These are phyloP conservation scores for Drosophila virilis DNA, from an alignment of 1,140 invertebrate species.

Conservation along the genomic window DNA sequence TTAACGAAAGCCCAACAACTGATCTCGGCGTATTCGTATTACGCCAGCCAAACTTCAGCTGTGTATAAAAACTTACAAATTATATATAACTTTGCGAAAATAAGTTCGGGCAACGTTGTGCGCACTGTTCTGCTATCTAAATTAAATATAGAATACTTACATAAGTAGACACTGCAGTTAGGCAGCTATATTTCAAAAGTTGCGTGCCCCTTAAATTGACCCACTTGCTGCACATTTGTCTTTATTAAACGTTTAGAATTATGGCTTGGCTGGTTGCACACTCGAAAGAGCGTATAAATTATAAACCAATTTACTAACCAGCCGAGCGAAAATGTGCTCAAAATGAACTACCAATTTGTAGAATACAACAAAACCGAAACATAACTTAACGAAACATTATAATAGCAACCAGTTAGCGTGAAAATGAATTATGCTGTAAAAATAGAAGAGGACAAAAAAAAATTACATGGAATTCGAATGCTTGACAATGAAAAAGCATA, in stretches of 20 bases:
- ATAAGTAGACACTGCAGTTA: neutral
- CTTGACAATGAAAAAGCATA: slow-evolving; percentile 48
- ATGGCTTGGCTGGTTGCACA: slow-evolving; percentile 43
- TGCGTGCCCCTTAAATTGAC: slow-evolving; percentile 29
- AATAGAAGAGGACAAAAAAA: slow-evolving; percentile 6
- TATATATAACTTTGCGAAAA: too few species aligned
- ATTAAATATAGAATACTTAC: neutral
- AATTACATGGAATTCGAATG: slow-evolving; percentile 48
- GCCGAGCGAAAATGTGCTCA: slow-evolving; percentile 65
- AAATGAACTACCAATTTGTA: slow-evolving; percentile 77
- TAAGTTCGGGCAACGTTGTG: neutral
- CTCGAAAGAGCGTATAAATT: slow-evolving; percentile 67
- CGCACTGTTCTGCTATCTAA: neutral
- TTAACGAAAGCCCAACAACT: neutral
- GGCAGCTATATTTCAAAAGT: slow-evolving; percentile 30
- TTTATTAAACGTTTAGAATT: slow-evolving; percentile 72
- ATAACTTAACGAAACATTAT: slow-evolving; percentile 59
- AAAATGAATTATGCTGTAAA: slow-evolving; percentile 67
- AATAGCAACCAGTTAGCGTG: slow-evolving; percentile 60
- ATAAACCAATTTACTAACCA: slow-evolving; percentile 80
- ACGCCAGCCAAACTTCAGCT: neutral
- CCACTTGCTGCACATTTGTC: slow-evolving; percentile 75
- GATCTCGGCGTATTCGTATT: neutral
- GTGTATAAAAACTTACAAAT: too few species aligned
- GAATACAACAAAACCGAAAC: slow-evolving; percentile 17